Conservation (phyloP, 2,113 vertebrate species). For the Chaenocephalus aceratus region DNA sequence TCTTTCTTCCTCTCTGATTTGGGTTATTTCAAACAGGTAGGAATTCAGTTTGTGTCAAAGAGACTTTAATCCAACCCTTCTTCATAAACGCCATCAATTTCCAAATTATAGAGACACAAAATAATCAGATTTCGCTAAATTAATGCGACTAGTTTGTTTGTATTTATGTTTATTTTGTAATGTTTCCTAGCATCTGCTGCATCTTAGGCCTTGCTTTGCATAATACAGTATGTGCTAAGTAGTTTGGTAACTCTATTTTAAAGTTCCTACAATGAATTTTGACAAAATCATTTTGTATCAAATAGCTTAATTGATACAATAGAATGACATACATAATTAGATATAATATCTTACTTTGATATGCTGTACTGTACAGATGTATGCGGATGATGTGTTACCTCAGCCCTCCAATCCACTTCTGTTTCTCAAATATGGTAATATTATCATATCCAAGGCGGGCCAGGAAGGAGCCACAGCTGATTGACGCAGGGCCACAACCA, state of each 20-base stretch:
- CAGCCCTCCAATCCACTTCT: slow-evolving; percentile 77
- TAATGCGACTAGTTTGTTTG: background rate
- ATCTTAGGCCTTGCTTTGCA: background rate
- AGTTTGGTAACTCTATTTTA: background rate
- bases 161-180: background rate
- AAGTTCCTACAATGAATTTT: background rate
- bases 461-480: slow-evolving; percentile 80
- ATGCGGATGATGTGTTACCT: slow-evolving; percentile 56
- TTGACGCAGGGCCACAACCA: slow-evolving; percentile 78
- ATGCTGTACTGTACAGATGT: background rate
- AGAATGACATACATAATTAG: background rate
- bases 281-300: too few species aligned
- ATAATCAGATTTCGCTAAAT: background rate
- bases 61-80: too few species aligned
- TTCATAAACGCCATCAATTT: too few species aligned
- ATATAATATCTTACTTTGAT: background rate
- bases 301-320: background rate
- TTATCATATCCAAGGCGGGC: slow-evolving; percentile 79
- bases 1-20: too few species aligned
- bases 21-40: too few species aligned
- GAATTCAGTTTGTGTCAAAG: too few species aligned
- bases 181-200: background rate
- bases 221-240: background rate
- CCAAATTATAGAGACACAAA: too few species aligned
- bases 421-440: slow-evolving; percentile 77